Evolutionary conservation across 2,113 vertebrate species (phyloP).

Genomic region (human (Homo sapiens)): GRCh38 chr13:27598501-27599000

Average conservation of each 20-base stretch:
- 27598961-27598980: neutral
- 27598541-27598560: neutral
- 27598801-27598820: neutral
- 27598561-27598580: neutral
- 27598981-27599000: neutral
- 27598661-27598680: constrained; percentile 15
- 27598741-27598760: neutral
- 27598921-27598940: neutral
- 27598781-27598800: neutral
- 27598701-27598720: neutral
- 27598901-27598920: constrained; percentile 4
- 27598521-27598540: neutral
- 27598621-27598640: constrained; percentile 43
- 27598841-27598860: neutral
- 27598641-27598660: neutral
- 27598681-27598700: neutral
- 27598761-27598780: neutral
- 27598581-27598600: neutral
- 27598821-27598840: neutral
- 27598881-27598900: neutral
- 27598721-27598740: neutral
- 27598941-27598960: neutral
- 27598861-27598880: neutral
- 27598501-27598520: neutral
- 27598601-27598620: neutral